Evolutionary conservation across 1,140 invertebrate genomes (phyloP).

Genomic region (Fopius arisanus): DNA sequence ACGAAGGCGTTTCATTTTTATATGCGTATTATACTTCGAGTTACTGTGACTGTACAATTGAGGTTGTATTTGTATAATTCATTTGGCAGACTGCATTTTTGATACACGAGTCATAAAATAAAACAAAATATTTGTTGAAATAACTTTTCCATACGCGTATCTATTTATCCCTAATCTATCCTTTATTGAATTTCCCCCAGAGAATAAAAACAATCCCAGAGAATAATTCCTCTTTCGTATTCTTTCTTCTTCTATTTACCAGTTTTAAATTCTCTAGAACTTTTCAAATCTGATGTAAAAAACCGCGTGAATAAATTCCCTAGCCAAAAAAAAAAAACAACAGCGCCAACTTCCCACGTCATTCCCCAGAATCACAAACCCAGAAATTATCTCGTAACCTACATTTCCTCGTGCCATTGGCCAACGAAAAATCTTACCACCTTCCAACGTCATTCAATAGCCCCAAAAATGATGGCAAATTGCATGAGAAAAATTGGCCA

Average conservation of each 20-base stretch:
- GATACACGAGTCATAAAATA: neutral
- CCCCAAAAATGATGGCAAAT: constrained; percentile 53
- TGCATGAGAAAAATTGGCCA: constrained; percentile 49
- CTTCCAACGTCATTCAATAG: neutral
- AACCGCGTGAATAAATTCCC: no score
- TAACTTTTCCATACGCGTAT: neutral
- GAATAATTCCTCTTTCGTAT: no score
- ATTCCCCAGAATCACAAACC: no score
- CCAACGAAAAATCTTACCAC: neutral
- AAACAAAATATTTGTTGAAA: neutral
- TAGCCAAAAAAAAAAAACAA: no score
- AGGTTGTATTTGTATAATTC: neutral
- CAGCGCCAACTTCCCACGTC: no score
- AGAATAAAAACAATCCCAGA: no score
- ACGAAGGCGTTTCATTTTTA: constrained; percentile 1
- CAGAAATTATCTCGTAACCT: neutral
- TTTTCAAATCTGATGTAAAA: no score
- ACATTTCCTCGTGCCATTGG: neutral
- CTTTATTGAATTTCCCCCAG: no score
- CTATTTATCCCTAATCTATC: no score
- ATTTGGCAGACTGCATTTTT: neutral
- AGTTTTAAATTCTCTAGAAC: no score
- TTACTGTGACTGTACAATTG: neutral
- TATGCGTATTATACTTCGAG: neutral
- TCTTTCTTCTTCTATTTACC: no score